Base-by-base conservation (phyloP, 2,888 invertebrate species). In the Glomeris marginata region DNA sequence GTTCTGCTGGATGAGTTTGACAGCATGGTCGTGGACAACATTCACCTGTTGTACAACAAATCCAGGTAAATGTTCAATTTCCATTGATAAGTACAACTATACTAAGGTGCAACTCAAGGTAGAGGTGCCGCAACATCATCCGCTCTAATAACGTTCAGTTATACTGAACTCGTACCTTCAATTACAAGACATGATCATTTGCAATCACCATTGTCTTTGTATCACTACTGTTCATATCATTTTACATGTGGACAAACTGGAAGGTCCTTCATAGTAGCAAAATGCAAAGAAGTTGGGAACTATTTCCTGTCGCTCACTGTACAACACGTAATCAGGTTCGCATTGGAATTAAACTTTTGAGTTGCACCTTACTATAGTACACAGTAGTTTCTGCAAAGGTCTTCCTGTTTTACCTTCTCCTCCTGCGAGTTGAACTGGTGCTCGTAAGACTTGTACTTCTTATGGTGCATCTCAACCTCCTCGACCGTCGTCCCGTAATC, bases 381-480 rank as follows among this genome's bases (percentile, higher is more conserved):
- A n/a, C n/a, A n/a, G n/a, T n/a, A n/a, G n/a, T n/a, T n/a, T n/a
- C n/a, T n/a, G n/a, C n/a, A n/a, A n/a, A n/a, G n/a, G n/a, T n/a
- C n/a, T n/a, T n/a, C n/a, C n/a, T n/a, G n/a, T n/a, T 37, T 5
- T 36, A 52, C 57, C 50, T 88, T 87, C 65, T 92, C 92, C 57
- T 91, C 90, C 71, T 88, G 81, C 0, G 86, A 83, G 13, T 78
- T 78, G 6, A 95, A 76, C 0, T 94, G 71, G 61, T 90, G 90
- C 65, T 91, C 91, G 65, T 97, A 94, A 2, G 87, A 91, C 59
- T 91, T 92, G 59, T 95, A 92, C 63, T 90, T 90, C 70, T 88
- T 90, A 22, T 87, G 76, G 62, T 85, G 80, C 40, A 81, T 81
- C 59, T 86, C 84, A 0, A 95, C 91, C 63, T 88, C 87, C 62